Conservation (phyloP, 2,113 vertebrate genomes). For the Serinus canaria region DNA sequence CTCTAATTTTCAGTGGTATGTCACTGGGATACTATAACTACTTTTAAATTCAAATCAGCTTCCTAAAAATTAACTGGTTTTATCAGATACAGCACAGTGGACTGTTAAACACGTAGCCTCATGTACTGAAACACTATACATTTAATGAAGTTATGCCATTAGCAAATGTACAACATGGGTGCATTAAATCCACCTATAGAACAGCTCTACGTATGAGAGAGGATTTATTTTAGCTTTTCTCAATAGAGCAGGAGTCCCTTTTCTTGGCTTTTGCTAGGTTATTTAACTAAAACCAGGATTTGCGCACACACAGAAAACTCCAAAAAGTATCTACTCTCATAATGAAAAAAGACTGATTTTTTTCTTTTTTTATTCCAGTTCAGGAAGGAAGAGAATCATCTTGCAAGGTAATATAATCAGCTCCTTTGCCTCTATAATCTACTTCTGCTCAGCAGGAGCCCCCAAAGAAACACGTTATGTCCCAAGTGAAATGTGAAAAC, state of each 20-base stretch:
- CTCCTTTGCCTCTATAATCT: conserved; percentile 55
- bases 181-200: conserved; percentile 65
- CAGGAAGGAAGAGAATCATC: conserved; percentile 59
- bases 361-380: conserved; percentile 66
- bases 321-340: conserved; percentile 45
- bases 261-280: conserved; percentile 45
- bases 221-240: conserved; percentile 54
- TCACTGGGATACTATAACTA: conserved; percentile 49
- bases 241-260: conserved; percentile 50
- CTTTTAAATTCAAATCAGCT: conserved; percentile 56
- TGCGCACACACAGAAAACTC: not conserved
- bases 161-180: conserved; percentile 72
- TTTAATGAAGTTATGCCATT: conserved; percentile 71
- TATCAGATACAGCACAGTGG: conserved; percentile 60
- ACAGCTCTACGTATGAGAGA: conserved; percentile 50
- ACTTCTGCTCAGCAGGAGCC: conserved; percentile 49
- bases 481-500: conserved; percentile 56
- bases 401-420: conserved; percentile 62
- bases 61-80: conserved; percentile 61
- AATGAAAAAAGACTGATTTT: conserved; percentile 55
- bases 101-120: conserved; percentile 66
- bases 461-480: conserved; percentile 32
- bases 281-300: conserved; percentile 47
- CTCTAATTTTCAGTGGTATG: conserved; percentile 60
- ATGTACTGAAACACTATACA: conserved; percentile 71